Evolutionary conservation across 2,888 invertebrate species (phyloP), one percentile per base, ranked within the genome.

Genomic region (Phrixothrix hirtus): DNA sequence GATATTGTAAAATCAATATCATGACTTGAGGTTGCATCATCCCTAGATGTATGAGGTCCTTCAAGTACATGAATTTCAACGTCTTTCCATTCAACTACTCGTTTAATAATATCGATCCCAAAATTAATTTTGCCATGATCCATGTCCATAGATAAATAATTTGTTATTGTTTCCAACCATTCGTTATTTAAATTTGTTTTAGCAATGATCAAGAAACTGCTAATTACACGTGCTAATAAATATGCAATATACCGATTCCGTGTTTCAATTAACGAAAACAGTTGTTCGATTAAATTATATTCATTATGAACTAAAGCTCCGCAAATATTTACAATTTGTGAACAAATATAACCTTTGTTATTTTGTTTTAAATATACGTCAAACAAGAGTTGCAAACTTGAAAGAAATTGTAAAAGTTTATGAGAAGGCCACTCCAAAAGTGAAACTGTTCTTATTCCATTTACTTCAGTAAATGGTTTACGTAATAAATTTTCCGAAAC

Each of bases 41-140:
- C 72, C 39, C 62, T 59, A 70, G 75, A 50, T 67, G 70, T 41
- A 69, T 76, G 13, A 68, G 70, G 63, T 77, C 90, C 91, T 68
- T 92, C 91, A 27, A 90, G 71, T 0, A 91, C 88, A 78, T 92
- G 92, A 63, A 85, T 82, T 69, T 88, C 86, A 16, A 87, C 77
- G 74, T 93, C 92, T 68, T 90, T 92, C 87, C 92, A 92, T 69
- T 93, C 92, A 0, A 93, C 88, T 65, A 93, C 89, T 62, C 90
- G 83, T 69, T 90, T 90, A 39, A 93, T 87, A 34, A 93, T 84
- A 70, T 92, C 92, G 63, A 93, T 77, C 58, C 89, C 88, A 73
- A 92, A 92, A 65, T 89, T 85, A 72, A 92, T 88, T 73, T 89
- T 89, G 43, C 80, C 78, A 68, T 83, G 82, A 72, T 86, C 84